Evolutionary conservation across 2,113 vertebrate species (phyloP), one percentile per base, ranked within the genome.

Genomic region (Chelonoidis abingdonii): DNA sequence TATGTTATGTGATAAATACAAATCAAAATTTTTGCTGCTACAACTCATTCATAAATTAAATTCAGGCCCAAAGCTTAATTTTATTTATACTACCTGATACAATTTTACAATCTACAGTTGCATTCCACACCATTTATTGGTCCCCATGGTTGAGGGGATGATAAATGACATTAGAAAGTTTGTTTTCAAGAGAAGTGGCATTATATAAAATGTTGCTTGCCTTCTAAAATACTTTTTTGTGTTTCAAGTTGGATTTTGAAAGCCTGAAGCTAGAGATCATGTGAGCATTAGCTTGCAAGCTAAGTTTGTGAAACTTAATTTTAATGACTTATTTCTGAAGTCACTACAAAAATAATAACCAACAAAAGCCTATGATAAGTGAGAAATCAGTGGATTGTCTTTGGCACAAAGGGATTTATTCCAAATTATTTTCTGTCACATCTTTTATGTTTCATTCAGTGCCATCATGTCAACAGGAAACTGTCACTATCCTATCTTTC

Each of bases 361-460:
- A 78, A 47, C 1, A 82, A n/a, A 82, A 80, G 25, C 62, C 76
- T 84, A 4, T 17, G 5, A 22, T 21, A 86, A 86, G 57, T 83
- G 78, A 91, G 89, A 82, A 94, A 19, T 54, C 69, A 49, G 78
- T 87, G 29, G 1, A 17, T 38, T 72, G 35, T 92, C 22, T 88
- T 22, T 75, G 83, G 49, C 35, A 25, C 22, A 31, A 21, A 91
- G 41, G 29, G 3, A 8, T 27, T 92, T 88, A 16, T 91, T 93
- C 25, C 85, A 83, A 83, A 50, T 90, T 81, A 84, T 94, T 96
- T 83, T 41, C 22, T 92, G 76, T n/a, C 47, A 88, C 31, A 80
- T 86, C 17, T 91, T 86, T 27, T 69, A 21, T 50, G 38, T 57
- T 72, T 80, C n/a, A 82, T 82, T 82, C 38, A 13, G 50, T 84